Evolutionary conservation across 2,888 invertebrate species (phyloP), one percentile per base, ranked within the genome.

Genomic region (Eudasyphora cyanicolor): DNA sequence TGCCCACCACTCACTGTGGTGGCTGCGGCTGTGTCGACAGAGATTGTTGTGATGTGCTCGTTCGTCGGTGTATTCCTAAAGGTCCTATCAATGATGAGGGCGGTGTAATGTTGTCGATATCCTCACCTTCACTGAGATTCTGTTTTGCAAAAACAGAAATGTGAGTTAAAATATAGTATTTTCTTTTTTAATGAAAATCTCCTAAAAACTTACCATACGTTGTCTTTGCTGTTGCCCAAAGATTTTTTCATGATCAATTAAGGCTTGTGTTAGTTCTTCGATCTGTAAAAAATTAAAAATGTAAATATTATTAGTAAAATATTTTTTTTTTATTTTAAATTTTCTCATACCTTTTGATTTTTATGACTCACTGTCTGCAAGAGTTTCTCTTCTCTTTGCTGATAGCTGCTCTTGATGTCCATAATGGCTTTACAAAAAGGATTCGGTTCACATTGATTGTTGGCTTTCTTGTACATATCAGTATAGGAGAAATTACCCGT

Each of bases 341-440:
- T 67, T 19, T 12, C 32, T 21, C 60, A 54, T 67, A 85, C 86
- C 82, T 83, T 62, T 51, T 85, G 70, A 3, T 64, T 79, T 35
- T 51, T 51, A 0, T 8, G 10, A 4, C n/a, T 45, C 32, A 85
- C 45, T 5, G 35, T 54, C 3, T 71, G 49, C 21, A 81, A 10
- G 0, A 85, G 54, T 29, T 77, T 57, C 1, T 4, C 17, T 71
- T 86, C 85, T 14, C 60, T 71, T 24, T 85, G 75, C 35, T 82
- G n/a, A 57, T 64, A 84, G 10, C 57, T 62, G 2, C 73, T 27
- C 38, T 82, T 82, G 42, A 90, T 83, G 4, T 86, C 79, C 54
- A 76, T 27, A 8, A 90, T 87, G 21, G 86, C 86, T 0, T 54
- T 64, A 24, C 88, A 87, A 60, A 89, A 90, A 0, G 90, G 90